phyloP scores from a whole-genome alignment of 2,797 vertebrate species.

The Alfaro cultratus region DNA sequence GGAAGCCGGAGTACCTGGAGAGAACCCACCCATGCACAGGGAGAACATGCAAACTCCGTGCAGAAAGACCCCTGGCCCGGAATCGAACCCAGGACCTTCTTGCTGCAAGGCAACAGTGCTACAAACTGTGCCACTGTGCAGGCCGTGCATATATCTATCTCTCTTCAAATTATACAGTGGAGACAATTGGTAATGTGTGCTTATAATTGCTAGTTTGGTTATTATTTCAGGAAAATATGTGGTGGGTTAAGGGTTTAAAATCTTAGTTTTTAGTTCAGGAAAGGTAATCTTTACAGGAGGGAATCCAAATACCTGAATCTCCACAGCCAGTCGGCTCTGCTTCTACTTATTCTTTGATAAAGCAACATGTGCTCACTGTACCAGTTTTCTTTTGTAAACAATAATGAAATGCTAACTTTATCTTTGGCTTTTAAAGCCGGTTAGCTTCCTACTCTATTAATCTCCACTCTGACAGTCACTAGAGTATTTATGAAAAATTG shows the following conservation, averaged over 20 bases:
- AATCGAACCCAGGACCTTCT: too few relatives aligned
- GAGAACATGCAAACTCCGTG: too few relatives aligned
- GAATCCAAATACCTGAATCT: background rate
- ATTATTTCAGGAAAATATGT: background rate
- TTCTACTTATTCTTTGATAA: background rate
- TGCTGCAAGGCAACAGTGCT: too few relatives aligned
- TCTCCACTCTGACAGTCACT: background rate
- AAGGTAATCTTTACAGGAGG: background rate
- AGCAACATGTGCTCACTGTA: background rate
- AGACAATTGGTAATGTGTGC: background rate
- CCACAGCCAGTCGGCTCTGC: background rate
- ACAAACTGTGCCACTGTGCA: too few relatives aligned
- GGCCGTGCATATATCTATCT: too few relatives aligned
- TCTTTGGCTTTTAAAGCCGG: background rate
- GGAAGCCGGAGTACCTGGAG: too few relatives aligned
- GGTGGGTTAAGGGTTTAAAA: background rate
- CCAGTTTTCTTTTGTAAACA: background rate
- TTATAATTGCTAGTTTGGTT: background rate
- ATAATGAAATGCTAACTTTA: background rate
- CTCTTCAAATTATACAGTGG: background rate
- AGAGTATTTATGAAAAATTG: background rate
- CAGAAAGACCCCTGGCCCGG: too few relatives aligned
- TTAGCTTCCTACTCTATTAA: background rate
- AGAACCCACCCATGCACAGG: too few relatives aligned
- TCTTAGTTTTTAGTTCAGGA: background rate